Evolutionary conservation across 2,888 invertebrate genomes (phyloP).

Genomic region (Malthinus flaveolus): DNA sequence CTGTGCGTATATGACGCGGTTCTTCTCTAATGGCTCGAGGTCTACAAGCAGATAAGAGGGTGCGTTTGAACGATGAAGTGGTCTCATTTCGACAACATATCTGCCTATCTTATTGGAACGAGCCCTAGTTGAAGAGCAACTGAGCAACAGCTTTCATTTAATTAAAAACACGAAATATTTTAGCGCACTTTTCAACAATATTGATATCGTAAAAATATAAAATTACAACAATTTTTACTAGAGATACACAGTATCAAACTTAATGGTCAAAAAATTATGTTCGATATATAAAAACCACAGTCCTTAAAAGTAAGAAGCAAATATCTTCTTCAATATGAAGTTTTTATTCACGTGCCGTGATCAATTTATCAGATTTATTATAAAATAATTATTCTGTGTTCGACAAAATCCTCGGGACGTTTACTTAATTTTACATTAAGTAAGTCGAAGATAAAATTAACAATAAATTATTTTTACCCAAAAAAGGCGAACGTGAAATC

Average conservation of each 20-base stretch:
- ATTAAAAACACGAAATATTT: neutral
- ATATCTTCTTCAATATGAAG: slow-evolving; percentile 32
- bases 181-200: slow-evolving; percentile 16
- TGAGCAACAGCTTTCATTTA: neutral
- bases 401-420: slow-evolving; percentile 15
- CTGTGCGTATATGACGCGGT: no score
- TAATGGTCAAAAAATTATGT: slow-evolving; percentile 28
- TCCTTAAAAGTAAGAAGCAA: slow-evolving; percentile 26
- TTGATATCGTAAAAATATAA: slow-evolving; percentile 37
- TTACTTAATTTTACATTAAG: slow-evolving; percentile 18
- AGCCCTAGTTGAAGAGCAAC: neutral
- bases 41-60: no score
- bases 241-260: slow-evolving; percentile 58
- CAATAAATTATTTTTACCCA: slow-evolving; percentile 1
- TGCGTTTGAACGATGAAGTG: no score
- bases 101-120: no score
- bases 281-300: slow-evolving; percentile 29
- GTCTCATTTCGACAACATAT: no score
- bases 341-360: slow-evolving; percentile 20
- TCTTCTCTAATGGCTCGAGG: no score
- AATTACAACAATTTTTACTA: slow-evolving; percentile 57
- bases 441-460: neutral
- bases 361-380: slow-evolving; percentile 10
- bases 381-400: slow-evolving; percentile 6
- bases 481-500: slow-evolving; percentile 1